Evolutionary conservation across 2,888 invertebrate species (phyloP), one percentile per base, ranked within the genome.

Genomic region (Shargacucullia verbasci): DNA sequence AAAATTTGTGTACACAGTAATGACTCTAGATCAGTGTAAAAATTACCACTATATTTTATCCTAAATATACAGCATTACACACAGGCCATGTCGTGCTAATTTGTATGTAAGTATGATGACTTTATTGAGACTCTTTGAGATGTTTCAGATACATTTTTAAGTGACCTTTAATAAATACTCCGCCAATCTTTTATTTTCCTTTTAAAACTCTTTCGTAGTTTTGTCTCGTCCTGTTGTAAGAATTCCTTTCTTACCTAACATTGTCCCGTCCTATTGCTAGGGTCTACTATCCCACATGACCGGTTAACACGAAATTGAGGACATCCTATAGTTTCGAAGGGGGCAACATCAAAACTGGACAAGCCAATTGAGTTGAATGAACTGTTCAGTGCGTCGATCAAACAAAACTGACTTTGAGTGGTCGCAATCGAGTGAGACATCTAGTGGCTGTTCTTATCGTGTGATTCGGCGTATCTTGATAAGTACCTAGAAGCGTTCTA

Each of bases 281-380:
- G 25, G 12, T 11, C 29, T 35, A 14, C 4, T 43, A 12, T 40
- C 48, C 57, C 39, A 52, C 52, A 66, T 33, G 15, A 15, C 20
- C 13, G 3, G 46, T 53, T 38, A 50, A 39, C 47, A 66, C 27
- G 37, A 62, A 73, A 78, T 79, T 73, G 80, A 44, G 49, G 27
- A 78, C 76, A 72, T 81, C 79, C 80, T 81, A 54, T 48, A 52
- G 50, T 71, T 63, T 74, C 54, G 47, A 49, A 68, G 73, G 75
- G 73, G 79, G 44, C 70, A 39, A 45, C 15, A 55, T 38, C 40
- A 66, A 64, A 70, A 50, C 52, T 61, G 33, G 59, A 54, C 53
- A 47, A 59, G 40, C 29, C 54, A 55, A 59, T 53, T 44, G 60
- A 14, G 78, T 70, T 78, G 68, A 79, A 78, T 43, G 70, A 73